Base-by-base conservation (phyloP, 1,140 invertebrate species). In the Gryon sp. region DNA sequence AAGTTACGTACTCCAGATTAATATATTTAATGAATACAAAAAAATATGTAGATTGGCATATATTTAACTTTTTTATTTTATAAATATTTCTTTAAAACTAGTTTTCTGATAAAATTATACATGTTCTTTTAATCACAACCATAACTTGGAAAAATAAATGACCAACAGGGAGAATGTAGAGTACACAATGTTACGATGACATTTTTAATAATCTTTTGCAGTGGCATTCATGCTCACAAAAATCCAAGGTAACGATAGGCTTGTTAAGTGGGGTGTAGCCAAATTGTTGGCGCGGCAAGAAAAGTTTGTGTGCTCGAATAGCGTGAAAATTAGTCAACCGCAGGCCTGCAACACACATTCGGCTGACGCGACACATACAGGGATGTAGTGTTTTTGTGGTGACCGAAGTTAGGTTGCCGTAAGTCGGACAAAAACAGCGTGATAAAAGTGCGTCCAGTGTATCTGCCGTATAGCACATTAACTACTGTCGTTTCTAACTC, bases 361-460 rank as follows among this genome's bases (percentile, higher is more conserved):
- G 40, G 19, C 43, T 8, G 18, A 2, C 32, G 40, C 50, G 40
- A 59, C 69, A 73, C 52, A 65, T 59, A 45, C 52, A 45, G 26
- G 8, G n/a, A 16, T 30, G 68, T 32, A 18, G 32, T 50, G 60
- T 74, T 66, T 65, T 74, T 74, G 41, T 46, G 20, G 30, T 43
- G 20, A 28, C 0, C 16, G 34, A 40, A 74, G 60, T 53, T 65
- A 65, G 48, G 59, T 74, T 14, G 26, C 45, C 70, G 60, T 65
- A 65, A 60, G 59, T 74, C 45, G 36, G 60, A n/a, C 60, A 74
- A 74, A 74, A 74, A 74, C 70, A 53, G 40, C 53, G 60, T 60
- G 60, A 74, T 66, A 66, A 60, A 74, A 74, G 52, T 74, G 60
- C 60, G 60, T 65, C 60, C 40, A 38, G 60, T 65, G 52, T 57